Evolutionary conservation across 1,140 invertebrate species (phyloP).

Genomic region (Samia ricini): DNA sequence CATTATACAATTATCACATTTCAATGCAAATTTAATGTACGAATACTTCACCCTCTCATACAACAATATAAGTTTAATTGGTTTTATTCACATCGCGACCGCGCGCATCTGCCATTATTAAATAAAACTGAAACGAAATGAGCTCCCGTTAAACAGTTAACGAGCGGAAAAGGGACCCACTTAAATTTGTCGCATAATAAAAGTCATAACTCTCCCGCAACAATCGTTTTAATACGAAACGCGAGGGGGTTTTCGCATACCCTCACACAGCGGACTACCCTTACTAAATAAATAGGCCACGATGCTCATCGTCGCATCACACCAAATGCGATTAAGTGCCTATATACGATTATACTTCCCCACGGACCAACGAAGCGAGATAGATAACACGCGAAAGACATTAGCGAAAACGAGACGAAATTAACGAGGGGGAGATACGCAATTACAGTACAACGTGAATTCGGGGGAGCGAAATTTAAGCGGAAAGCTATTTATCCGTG

Average conservation of each 20-base stretch:
- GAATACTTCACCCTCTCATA: slow-evolving; percentile 36
- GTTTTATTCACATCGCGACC: slow-evolving; percentile 17
- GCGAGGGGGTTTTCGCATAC: slow-evolving; percentile 36
- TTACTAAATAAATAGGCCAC: slow-evolving; percentile 66
- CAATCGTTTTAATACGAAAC: slow-evolving; percentile 60
- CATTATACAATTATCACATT: slow-evolving; percentile 51
- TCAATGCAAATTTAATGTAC: slow-evolving; percentile 63
- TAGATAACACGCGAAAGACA: slow-evolving; percentile 16
- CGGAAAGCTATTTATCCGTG: slow-evolving; percentile 72
- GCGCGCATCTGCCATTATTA: slow-evolving; percentile 46
- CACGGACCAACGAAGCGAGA: slow-evolving; percentile 46
- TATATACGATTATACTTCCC: slow-evolving; percentile 68
- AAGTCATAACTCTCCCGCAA: slow-evolving; percentile 63
- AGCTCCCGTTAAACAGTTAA: slow-evolving; percentile 19
- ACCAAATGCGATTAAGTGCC: slow-evolving; percentile 73
- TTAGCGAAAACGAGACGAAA: slow-evolving; percentile 34
- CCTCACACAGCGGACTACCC: slow-evolving; percentile 26
- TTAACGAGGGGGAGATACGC: slow-evolving; percentile 55
- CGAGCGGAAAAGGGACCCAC: slow-evolving; percentile 19
- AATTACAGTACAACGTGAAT: slow-evolving; percentile 67
- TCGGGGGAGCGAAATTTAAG: slow-evolving; percentile 73
- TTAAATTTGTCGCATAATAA: slow-evolving; percentile 42
- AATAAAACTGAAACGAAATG: slow-evolving; percentile 30
- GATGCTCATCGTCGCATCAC: slow-evolving; percentile 47
- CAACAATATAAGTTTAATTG: slow-evolving; percentile 58